Conservation (phyloP, 2,113 vertebrate genomes). For the Nipponia nippon region DNA sequence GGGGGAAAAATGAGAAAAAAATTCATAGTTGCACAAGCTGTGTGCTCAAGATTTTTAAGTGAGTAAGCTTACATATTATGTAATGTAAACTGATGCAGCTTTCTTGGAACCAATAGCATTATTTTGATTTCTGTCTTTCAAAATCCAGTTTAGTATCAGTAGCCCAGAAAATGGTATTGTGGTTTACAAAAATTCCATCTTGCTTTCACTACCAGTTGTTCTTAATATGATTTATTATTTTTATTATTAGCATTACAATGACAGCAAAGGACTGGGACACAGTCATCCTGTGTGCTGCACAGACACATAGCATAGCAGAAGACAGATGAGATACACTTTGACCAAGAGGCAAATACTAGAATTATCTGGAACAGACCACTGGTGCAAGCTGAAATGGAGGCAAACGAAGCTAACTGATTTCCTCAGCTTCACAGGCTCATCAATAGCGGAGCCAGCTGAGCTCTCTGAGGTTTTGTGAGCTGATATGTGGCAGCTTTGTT, state of each 20-base stretch:
- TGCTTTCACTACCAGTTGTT: not conserved
- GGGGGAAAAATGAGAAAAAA: not conserved
- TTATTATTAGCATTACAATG: not conserved
- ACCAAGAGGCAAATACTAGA: not conserved
- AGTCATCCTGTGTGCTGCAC: not conserved
- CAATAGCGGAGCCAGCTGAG: not conserved
- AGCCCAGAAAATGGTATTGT: not conserved
- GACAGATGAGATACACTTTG: not conserved
- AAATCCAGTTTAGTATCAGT: not conserved
- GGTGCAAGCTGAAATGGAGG: not conserved
- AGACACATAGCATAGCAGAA: not conserved
- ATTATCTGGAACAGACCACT: not conserved
- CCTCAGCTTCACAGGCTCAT: not conserved
- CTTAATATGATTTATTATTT: not conserved
- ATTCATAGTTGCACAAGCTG: not conserved
- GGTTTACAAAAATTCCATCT: not conserved
- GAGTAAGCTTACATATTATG: not conserved
- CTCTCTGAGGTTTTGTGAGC: not conserved
- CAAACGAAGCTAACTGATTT: not conserved
- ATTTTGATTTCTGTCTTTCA: not conserved
- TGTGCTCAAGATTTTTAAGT: not conserved
- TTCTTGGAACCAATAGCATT: not conserved
- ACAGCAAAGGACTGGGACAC: not conserved
- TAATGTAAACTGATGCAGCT: not conserved
- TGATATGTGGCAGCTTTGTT: not conserved